Evolutionary conservation across 2,113 vertebrate genomes (phyloP).

Genomic region (Nesoenas mayeri): DNA sequence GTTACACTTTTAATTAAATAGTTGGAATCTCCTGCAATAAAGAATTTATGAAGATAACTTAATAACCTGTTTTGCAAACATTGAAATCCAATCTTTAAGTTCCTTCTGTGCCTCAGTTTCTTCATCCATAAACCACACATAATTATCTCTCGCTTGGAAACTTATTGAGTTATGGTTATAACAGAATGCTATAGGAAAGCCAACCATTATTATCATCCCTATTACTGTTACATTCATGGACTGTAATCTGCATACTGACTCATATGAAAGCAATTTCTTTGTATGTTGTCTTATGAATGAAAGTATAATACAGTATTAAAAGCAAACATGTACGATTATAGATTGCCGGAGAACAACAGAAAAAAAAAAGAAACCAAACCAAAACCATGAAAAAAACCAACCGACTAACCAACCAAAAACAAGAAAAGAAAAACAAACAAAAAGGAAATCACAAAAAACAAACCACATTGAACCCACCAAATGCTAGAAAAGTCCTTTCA

Average conservation of each 20-base stretch:
- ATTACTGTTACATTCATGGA: background rate
- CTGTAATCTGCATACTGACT: background rate
- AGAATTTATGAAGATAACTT: background rate
- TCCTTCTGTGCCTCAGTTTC: constrained; percentile 2
- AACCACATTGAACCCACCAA: background rate
- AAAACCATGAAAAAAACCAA: too few species aligned
- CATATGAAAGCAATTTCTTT: background rate
- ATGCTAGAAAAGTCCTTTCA: background rate
- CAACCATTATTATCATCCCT: background rate
- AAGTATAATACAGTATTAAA: background rate
- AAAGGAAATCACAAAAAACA: accelerated
- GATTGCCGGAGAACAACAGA: background rate
- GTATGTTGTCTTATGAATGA: background rate
- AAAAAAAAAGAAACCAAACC: background rate
- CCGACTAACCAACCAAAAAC: too few species aligned
- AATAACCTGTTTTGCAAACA: background rate
- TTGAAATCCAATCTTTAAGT: background rate
- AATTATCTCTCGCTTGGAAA: background rate
- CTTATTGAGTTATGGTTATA: background rate
- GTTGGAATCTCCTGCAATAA: background rate
- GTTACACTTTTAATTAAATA: background rate
- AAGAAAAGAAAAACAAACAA: too few species aligned
- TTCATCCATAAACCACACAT: background rate
- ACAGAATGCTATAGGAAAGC: background rate
- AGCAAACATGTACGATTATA: background rate